Conservation (phyloP, 2,113 vertebrate genomes). For the Chamaetylas fuelleborni region DNA sequence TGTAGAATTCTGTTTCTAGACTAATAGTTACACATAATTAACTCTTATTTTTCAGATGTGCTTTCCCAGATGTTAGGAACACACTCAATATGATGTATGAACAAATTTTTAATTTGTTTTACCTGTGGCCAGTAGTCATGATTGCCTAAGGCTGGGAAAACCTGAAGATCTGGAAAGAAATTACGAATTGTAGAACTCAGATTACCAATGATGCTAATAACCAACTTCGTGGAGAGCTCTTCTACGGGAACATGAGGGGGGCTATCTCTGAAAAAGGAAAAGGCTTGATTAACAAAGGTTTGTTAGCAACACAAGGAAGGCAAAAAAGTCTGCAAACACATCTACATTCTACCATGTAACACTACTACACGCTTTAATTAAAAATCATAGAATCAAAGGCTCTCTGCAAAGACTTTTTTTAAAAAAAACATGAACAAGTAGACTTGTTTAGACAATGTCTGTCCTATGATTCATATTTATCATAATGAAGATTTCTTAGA, state of each 20-base stretch:
- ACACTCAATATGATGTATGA: not conserved
- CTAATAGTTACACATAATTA: no score
- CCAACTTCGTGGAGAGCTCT: conserved; percentile 86
- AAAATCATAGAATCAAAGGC: not conserved
- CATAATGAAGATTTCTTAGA: not conserved
- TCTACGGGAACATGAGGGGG: conserved; percentile 87
- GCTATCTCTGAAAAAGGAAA: conserved; percentile 81
- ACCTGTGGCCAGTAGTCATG: conserved; percentile 99
- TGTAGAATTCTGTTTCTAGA: no score
- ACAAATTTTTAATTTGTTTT: conserved; percentile 5
- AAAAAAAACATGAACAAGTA: not conserved
- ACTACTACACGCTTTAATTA: not conserved
- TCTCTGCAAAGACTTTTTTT: not conserved
- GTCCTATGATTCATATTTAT: not conserved
- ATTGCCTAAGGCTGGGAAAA: conserved; percentile 93
- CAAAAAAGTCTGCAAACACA: not conserved
- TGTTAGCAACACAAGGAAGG: not conserved
- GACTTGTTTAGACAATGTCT: not conserved
- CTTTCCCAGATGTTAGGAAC: no score
- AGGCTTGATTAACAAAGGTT: not conserved
- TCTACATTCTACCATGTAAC: not conserved
- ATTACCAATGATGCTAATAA: conserved; percentile 88
- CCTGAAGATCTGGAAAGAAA: conserved; percentile 84
- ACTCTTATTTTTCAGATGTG: no score
- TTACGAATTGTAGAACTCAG: conserved; percentile 83